Conservation (phyloP, 2,113 vertebrate species). For the Halcyon malimbica region DNA sequence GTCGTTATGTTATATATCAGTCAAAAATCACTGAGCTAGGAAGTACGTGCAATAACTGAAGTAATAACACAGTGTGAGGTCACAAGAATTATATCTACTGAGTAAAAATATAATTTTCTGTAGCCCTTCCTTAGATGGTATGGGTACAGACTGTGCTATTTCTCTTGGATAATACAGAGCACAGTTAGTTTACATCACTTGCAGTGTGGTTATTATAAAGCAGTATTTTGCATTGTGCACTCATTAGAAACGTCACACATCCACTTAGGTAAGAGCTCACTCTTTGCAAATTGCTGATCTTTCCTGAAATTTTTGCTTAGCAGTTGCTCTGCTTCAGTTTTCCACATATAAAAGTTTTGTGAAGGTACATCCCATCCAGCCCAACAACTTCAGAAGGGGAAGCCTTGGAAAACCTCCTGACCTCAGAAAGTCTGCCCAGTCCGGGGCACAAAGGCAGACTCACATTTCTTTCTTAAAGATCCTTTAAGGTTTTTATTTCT, state of each 20-base stretch:
- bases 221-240: not conserved
- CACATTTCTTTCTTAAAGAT: not conserved
- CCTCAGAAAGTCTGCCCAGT: not conserved
- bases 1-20: not conserved
- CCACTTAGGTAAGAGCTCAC: not conserved
- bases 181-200: not conserved
- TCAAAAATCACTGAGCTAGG: not conserved
- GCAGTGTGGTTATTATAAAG: not conserved
- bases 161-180: not conserved
- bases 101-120: not conserved
- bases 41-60: not conserved
- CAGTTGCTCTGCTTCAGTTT: not conserved
- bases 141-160: rapidly evolving
- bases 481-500: not conserved
- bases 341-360: not conserved
- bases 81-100: not conserved
- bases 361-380: not conserved
- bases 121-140: not conserved
- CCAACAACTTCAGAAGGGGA: not conserved
- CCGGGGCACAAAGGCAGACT: not conserved
- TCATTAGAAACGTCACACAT: not conserved
- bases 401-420: not conserved
- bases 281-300: not conserved
- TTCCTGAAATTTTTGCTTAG: not conserved
- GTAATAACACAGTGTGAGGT: not conserved